Evolutionary conservation across 2,113 vertebrate species (phyloP), one percentile per base, ranked within the genome.

Genomic region (Butastur rufipennis): DNA sequence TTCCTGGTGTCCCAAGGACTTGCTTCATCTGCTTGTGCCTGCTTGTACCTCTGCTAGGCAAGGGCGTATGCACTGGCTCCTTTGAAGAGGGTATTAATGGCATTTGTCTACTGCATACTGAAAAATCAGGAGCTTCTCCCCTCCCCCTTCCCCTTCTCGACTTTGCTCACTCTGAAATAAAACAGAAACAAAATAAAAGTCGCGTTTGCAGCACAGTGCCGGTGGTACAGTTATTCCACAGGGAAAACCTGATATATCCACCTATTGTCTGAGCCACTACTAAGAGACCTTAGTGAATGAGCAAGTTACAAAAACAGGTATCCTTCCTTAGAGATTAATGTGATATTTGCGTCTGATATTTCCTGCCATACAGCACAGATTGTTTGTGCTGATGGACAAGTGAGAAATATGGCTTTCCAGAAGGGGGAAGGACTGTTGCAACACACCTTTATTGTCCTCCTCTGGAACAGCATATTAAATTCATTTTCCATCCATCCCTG

Each of bases 241-340:
- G 95, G 96, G 95, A 95, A 96, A 96, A 91, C 63, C 85, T 95
- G 86, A 95, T 91, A 88, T 93, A 97, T 96, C 95, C 95, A 92
- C 68, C 90, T 96, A 96, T 97, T 96, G 97, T 97, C 94, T 95
- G 77, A 93, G 77, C 42, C 83, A 40, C 88, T 45, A 94, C 71
- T 92, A 58, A 58, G 80, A 92, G 95, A 82, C 83, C 79, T 85
- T 79, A 72, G 81, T 65, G 79, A 92, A 45, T 19, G 82, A 94
- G 63, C 82, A 42, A 96, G 94, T 94, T 97, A 97, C 47, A 58
- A 96, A 97, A 97, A 94, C 95, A 94, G 92, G 92, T 97, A 93
- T 97, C 96, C 96, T 96, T 97, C 95, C 95, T 83, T 36, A 42
- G 94, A 94, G 93, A 96, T 62, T 87, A 88, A 87, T 85, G 90